Conservation (phyloP, 2,888 invertebrate species). For the Agelastica alni region DNA sequence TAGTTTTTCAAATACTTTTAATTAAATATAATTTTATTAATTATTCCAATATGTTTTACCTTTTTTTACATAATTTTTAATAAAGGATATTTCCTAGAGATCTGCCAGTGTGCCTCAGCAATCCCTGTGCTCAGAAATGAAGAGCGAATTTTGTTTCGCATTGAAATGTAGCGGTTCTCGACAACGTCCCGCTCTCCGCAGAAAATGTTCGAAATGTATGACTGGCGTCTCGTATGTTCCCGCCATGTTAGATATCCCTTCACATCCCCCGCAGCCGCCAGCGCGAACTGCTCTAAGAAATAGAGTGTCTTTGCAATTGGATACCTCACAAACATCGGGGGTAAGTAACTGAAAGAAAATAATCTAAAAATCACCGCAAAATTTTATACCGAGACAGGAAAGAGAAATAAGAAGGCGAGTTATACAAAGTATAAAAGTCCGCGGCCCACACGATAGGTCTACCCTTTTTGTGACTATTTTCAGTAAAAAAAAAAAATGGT, state of each 20-base stretch:
- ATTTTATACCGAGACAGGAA: too few relatives aligned
- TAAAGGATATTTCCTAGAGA: too few relatives aligned
- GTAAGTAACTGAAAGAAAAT: not conserved
- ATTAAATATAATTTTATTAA: too few relatives aligned
- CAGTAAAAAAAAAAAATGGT: too few relatives aligned
- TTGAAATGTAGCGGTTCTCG: constrained; percentile 67
- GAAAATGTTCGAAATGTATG: constrained; percentile 67
- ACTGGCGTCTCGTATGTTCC: constrained; percentile 58
- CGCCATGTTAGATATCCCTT: constrained; percentile 57
- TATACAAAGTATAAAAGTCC: too few relatives aligned
- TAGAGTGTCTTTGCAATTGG: not conserved
- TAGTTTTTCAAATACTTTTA: too few relatives aligned
- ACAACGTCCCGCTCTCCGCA: constrained; percentile 67
- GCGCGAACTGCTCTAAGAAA: constrained; percentile 12
- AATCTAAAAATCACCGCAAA: too few relatives aligned
- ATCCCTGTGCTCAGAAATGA: constrained; percentile 79
- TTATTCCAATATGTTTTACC: too few relatives aligned
- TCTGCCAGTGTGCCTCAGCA: constrained; percentile 61
- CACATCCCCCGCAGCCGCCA: constrained; percentile 56
- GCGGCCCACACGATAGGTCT: too few relatives aligned
- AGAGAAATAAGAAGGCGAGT: too few relatives aligned
- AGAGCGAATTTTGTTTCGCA: constrained; percentile 71
- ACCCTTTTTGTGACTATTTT: too few relatives aligned
- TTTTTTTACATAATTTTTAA: too few relatives aligned
- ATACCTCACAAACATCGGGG: not conserved